Base-by-base conservation (phyloP, 2,113 vertebrate species). In the Puma concolor region DNA sequence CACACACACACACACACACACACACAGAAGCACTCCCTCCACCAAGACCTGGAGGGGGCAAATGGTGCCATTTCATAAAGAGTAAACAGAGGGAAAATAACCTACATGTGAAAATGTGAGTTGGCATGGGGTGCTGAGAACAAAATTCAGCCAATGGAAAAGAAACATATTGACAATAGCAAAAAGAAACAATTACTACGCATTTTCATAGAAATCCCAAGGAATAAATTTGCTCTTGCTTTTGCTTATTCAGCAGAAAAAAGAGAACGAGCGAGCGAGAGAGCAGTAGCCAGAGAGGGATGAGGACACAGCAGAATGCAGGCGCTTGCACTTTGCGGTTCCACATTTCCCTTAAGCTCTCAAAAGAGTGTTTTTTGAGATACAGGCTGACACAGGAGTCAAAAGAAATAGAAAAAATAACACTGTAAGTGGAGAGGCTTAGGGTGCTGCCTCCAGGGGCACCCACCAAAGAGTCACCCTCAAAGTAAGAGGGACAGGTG, bases 241-340 rank as follows among this genome's bases (percentile, higher is more conserved):
- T 98, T 95, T 97, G 98, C 98, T 98, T 98, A 98, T 95, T 97
- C 96, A 36, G 97, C 96, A 98, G 90, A 97, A 97, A 97, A n/a
- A 2, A 15, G 4, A 23, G 31, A 54, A 44, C 44, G 38, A 33
- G 25, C n/a, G 93, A 54, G 72, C 12, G 33, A 48, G 17, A 7
- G 23, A 71, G 85, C 71, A 77, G 88, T 17, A 69, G 93, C 77
- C 2, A 0, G 90, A 84, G 93, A 38, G 60, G 44, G 83, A n/a
- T 12, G 67, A 89, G 69, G 87, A 64, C 94, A 27, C 12, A 4
- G 87, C 76, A 50, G 80, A 98, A 94, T 80, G 97, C 97, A 88
- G 95, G 97, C 31, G 90, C 71, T 7, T 38, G 97, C 97, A 97
- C 57, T 97, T 69, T 88, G 80, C 0, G 27, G 60, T 57, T 66